phyloP scores from a whole-genome alignment of 2,888 invertebrate genomes.

The Tetragnatha montana region DNA sequence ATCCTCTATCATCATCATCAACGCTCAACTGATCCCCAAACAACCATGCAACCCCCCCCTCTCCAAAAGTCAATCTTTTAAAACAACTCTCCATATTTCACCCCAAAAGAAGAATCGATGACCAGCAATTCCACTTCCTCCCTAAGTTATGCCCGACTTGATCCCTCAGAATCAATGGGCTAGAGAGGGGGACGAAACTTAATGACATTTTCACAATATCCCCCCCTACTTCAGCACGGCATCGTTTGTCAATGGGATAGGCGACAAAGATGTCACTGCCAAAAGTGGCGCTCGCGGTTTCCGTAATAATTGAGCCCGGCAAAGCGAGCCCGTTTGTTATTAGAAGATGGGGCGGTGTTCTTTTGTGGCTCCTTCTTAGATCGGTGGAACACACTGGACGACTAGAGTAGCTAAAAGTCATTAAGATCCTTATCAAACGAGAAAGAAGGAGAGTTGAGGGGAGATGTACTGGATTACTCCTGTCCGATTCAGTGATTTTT shows the following conservation, averaged over 20 bases:
- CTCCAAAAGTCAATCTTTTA: conserved; percentile 19
- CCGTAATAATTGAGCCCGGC: conserved; percentile 45
- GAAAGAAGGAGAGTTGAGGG: too few relatives aligned
- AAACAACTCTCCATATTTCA: conserved; percentile 31
- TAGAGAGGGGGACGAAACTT: conserved; percentile 52
- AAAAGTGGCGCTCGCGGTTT: conserved; percentile 66
- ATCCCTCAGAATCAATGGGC: conserved; percentile 49
- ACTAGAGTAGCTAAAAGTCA: too few relatives aligned
- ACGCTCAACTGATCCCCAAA: background rate
- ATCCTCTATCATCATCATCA: background rate
- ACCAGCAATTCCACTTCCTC: conserved; percentile 46
- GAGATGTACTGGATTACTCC: too few relatives aligned
- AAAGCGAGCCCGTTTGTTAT: conserved; percentile 8
- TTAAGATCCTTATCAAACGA: too few relatives aligned
- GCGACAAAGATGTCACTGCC: conserved; percentile 64
- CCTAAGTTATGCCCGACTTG: conserved; percentile 51
- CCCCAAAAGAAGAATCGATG: conserved; percentile 15
- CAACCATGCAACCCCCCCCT: background rate
- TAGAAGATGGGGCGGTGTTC: background rate
- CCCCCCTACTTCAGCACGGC: conserved; percentile 62
- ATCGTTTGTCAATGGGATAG: conserved; percentile 60
- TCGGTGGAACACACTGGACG: too few relatives aligned
- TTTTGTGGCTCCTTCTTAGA: too few relatives aligned
- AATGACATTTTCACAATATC: conserved; percentile 70
- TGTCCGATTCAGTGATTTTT: too few relatives aligned